Percentiles rank a stretch among this genome's conserved stretches.
Conservation (phyloP, 2,797 vertebrate species). For the Odontamblyopus lacepedii region DNA sequence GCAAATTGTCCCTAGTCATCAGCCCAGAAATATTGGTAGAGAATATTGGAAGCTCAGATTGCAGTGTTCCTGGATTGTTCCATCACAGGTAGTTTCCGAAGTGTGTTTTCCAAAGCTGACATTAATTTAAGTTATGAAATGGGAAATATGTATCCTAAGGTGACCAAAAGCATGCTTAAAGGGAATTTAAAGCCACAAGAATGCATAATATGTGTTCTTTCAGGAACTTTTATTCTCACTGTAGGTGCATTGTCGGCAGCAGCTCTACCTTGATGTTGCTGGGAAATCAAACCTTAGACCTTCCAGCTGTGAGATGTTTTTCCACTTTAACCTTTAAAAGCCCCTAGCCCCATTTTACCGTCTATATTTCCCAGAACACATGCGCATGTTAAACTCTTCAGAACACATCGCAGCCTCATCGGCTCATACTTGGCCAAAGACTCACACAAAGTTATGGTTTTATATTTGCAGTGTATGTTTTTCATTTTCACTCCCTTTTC, state of each 20-base stretch:
- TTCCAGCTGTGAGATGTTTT: background rate
- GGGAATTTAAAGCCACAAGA: no score
- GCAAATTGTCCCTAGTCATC: no score
- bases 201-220: no score
- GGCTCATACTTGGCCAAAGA: conserved; percentile 28
- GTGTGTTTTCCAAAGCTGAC: no score
- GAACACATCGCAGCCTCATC: conserved; percentile 43
- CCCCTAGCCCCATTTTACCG: background rate
- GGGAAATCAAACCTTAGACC: background rate
- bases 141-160: no score
- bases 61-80: no score
- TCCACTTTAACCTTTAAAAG: background rate
- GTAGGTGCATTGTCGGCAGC: background rate
- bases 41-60: no score
- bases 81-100: no score
- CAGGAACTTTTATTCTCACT: no score
- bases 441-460: conserved; percentile 33
- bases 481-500: conserved; percentile 2
- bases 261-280: background rate
- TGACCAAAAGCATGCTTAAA: no score
- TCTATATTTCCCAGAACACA: conserved; percentile 33
- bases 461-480: conserved; percentile 14
- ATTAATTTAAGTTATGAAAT: no score
- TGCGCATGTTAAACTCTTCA: conserved; percentile 52
- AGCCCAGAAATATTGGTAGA: no score